A percentile compares a stretch with the other conserved stretches of the same genome.
Evolutionary conservation across 2,797 vertebrate species (phyloP).

Genomic region (Nothura maculosa): DNA sequence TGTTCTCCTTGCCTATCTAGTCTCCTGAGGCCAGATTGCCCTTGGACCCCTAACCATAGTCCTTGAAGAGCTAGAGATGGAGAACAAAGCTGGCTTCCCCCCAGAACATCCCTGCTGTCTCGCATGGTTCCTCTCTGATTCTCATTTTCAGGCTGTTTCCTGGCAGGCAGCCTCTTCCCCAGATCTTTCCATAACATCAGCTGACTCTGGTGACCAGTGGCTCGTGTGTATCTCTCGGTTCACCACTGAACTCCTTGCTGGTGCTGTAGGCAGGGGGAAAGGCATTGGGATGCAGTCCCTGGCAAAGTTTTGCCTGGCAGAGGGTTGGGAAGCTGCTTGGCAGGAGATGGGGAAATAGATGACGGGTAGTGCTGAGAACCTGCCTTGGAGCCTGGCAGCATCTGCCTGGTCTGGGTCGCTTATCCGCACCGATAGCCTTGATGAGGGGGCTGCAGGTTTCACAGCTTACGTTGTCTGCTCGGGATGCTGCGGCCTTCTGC

Average conservation of each 20-base stretch:
- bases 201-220: background rate
- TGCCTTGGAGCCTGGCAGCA: background rate
- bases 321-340: background rate
- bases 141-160: background rate
- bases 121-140: background rate
- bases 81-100: background rate
- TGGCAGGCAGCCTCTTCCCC: background rate
- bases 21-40: background rate
- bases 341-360: background rate
- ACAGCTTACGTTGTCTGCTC: background rate
- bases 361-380: background rate
- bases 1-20: background rate
- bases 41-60: background rate
- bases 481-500: fast-evolving
- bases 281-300: background rate
- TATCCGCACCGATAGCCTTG: fast-evolving
- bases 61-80: background rate
- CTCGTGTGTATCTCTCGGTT: background rate
- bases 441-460: fast-evolving
- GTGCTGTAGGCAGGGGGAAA: background rate
- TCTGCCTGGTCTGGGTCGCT: background rate
- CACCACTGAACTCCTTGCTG: background rate
- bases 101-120: background rate
- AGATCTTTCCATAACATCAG: background rate
- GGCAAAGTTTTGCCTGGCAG: background rate